Evolutionary conservation across 2,113 vertebrate genomes (phyloP).

Genomic region (Pipra filicauda): DNA sequence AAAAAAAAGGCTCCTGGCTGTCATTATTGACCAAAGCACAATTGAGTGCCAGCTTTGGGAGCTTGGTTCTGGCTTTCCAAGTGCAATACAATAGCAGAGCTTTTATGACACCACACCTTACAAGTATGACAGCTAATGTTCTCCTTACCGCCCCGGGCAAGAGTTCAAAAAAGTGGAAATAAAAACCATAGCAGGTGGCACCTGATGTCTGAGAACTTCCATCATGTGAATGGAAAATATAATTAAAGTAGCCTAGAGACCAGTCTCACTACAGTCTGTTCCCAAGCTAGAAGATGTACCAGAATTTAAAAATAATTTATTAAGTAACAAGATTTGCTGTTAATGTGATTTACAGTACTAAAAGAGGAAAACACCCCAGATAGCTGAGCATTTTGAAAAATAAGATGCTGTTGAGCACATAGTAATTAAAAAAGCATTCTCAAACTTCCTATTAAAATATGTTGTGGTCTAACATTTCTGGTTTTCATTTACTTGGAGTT

Average conservation of each 20-base stretch:
- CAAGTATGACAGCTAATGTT: not conserved
- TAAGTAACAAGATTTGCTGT: not conserved
- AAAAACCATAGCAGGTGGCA: slow-evolving; percentile 37
- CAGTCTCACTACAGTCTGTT: not conserved
- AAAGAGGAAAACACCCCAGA: not conserved
- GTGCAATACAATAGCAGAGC: not conserved
- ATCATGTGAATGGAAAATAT: slow-evolving; percentile 27
- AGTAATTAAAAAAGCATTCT: not conserved
- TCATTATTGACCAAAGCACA: not conserved
- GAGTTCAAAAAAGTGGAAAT: slow-evolving; percentile 1
- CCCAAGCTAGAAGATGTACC: slow-evolving; percentile 14
- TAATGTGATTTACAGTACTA: not conserved
- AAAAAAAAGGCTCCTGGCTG: not conserved
- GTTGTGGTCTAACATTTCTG: not conserved
- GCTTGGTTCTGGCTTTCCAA: not conserved
- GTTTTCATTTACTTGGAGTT: not conserved
- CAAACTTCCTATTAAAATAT: not conserved
- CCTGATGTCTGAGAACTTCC: slow-evolving; percentile 27
- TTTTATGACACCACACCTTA: not conserved
- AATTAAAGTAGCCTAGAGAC: slow-evolving; percentile 8
- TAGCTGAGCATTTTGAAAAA: not conserved
- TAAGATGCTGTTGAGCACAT: not conserved
- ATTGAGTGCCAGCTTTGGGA: accelerated
- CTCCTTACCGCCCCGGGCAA: not conserved
- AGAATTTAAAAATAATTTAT: slow-evolving; percentile 22